Conservation (phyloP, 2,113 vertebrate species). For the Chaetura pelagica region DNA sequence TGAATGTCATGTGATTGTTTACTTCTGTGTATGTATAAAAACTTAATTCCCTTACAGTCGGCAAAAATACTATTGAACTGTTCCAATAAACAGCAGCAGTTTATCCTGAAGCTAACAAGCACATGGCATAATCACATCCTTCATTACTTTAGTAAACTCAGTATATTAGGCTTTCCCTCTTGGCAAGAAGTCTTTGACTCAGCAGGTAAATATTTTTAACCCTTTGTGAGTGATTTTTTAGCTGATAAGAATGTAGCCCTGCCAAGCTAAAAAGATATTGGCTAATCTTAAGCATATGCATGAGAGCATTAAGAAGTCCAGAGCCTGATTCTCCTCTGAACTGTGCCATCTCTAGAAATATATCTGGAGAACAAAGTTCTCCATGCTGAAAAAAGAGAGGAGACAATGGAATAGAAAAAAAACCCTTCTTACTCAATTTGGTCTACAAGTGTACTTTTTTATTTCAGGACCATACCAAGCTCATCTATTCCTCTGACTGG, state of each 20-base stretch:
- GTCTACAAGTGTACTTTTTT: background rate
- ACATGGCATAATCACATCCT: background rate
- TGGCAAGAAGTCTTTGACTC: background rate
- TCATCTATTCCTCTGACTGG: constrained; percentile 86
- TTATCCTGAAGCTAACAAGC: background rate
- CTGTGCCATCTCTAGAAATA: background rate
- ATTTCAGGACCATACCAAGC: constrained; percentile 74
- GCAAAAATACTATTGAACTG: background rate
- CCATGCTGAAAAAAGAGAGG: background rate
- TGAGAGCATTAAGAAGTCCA: background rate
- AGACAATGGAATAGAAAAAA: background rate
- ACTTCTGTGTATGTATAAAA: background rate
- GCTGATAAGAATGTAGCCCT: background rate
- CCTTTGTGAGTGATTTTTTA: background rate
- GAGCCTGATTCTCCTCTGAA: background rate
- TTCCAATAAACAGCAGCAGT: background rate
- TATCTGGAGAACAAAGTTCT: background rate
- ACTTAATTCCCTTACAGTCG: background rate
- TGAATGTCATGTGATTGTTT: background rate
- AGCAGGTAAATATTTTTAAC: background rate
- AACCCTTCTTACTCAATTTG: background rate
- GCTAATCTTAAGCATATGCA: background rate
- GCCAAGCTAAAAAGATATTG: background rate
- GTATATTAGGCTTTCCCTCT: background rate
- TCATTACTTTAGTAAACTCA: background rate